Conservation (phyloP, 2,797 vertebrate species). For the Anomalospiza imberbis region DNA sequence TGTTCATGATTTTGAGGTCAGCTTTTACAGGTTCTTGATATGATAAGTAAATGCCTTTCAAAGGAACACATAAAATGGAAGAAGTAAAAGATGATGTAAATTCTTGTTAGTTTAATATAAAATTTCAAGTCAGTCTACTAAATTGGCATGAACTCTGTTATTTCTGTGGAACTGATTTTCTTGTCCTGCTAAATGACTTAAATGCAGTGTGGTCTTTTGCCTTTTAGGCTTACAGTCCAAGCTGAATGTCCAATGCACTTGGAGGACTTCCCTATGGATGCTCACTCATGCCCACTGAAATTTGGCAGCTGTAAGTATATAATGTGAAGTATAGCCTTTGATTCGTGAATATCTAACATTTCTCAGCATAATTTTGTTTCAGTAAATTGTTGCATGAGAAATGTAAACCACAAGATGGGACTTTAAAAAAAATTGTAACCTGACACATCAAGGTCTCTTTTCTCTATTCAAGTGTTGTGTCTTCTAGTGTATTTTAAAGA, state of each 20-base stretch:
- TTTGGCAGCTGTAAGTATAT: constrained; percentile 99
- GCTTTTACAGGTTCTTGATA: constrained; percentile 23
- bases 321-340: not conserved
- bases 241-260: constrained; percentile 99
- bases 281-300: constrained; percentile 97
- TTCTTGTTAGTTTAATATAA: constrained; percentile 39
- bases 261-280: constrained; percentile 99
- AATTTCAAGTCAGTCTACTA: constrained; percentile 7
- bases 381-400: not conserved
- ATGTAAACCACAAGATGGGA: not conserved
- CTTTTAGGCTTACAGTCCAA: constrained; percentile 94
- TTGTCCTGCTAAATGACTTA: constrained; percentile 51
- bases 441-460: not conserved
- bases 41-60: constrained; percentile 5
- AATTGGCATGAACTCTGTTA: not conserved
- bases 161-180: constrained; percentile 45
- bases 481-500: not conserved
- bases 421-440: not conserved
- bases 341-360: not conserved
- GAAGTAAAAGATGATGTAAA: constrained; percentile 15
- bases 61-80: constrained; percentile 36
- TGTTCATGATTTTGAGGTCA: constrained; percentile 16
- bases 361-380: not conserved
- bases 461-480: not conserved
- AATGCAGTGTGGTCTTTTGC: constrained; percentile 53